phyloP scores from a whole-genome alignment of 2,797 vertebrate species.

The Valencia hispanica region DNA sequence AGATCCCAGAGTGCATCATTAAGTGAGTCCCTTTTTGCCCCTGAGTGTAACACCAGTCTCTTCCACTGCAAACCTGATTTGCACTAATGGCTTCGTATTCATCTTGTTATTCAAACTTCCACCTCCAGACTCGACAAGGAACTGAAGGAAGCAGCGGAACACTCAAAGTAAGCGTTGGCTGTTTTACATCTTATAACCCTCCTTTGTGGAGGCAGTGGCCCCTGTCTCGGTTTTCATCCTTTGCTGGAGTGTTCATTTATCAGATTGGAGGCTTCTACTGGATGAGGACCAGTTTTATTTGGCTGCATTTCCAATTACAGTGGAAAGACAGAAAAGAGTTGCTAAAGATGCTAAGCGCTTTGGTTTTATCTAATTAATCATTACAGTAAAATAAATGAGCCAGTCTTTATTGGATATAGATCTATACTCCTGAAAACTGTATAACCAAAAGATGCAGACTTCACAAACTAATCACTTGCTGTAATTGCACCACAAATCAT shows the following conservation, averaged over 20 bases:
- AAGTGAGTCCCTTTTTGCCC: constrained; percentile 83
- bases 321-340: constrained; percentile 39
- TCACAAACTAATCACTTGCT: constrained; percentile 40
- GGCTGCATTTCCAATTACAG: constrained; percentile 49
- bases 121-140: constrained; percentile 83
- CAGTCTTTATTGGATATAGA: constrained; percentile 43
- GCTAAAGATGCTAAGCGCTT: constrained; percentile 58
- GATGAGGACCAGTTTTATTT: constrained; percentile 56
- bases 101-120: constrained; percentile 57
- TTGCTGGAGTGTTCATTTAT: constrained; percentile 57
- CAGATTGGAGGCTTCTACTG: constrained; percentile 56
- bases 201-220: constrained; percentile 22
- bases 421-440: constrained; percentile 49
- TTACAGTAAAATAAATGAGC: constrained; percentile 60
- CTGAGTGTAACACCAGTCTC: constrained; percentile 1
- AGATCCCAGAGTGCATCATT: constrained; percentile 95
- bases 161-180: constrained; percentile 87
- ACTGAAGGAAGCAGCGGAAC: constrained; percentile 89
- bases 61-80: constrained; percentile 1
- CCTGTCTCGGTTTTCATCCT: constrained; percentile 39
- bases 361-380: constrained; percentile 64
- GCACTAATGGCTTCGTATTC: constrained; percentile 47
- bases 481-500: constrained; percentile 43
- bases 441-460: constrained; percentile 21
- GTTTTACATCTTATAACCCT: constrained; percentile 40